Conservation (phyloP, 2,113 vertebrate genomes). For the Leptobrachium leishanense region DNA sequence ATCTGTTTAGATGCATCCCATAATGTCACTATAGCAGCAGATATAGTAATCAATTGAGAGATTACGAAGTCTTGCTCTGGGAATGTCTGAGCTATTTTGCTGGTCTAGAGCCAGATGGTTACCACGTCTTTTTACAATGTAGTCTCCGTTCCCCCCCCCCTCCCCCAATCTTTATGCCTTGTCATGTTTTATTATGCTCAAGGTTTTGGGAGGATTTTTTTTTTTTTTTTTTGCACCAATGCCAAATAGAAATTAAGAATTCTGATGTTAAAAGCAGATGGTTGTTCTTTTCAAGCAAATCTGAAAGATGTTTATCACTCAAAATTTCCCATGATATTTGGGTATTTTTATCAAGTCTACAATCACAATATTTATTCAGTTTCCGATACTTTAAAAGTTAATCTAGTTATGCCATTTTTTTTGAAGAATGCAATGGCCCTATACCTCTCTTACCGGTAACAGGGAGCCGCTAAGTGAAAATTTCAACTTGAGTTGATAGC, state of each 20-base stretch:
- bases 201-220: neutral
- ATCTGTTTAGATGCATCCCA: neutral
- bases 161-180: neutral
- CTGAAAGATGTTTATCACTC: constrained; percentile 1
- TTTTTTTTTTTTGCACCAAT: neutral
- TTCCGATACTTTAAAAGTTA: neutral
- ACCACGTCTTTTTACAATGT: constrained; percentile 3
- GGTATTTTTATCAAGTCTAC: neutral
- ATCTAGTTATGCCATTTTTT: neutral
- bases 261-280: constrained; percentile 18
- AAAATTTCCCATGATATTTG: neutral
- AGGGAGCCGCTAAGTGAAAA: no score
- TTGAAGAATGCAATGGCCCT: neutral
- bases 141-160: neutral
- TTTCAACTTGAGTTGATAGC: no score
- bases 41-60: constrained; percentile 21
- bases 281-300: neutral
- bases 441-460: no score
- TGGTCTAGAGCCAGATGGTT: constrained; percentile 15
- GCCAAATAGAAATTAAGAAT: neutral
- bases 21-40: neutral
- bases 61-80: neutral
- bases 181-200: constrained; percentile 6
- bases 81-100: neutral
- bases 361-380: no score